These are phyloP conservation scores for Chloroclystis v-ata DNA, from an alignment of 2,888 invertebrate genomes.

Conservation along the genomic window DNA sequence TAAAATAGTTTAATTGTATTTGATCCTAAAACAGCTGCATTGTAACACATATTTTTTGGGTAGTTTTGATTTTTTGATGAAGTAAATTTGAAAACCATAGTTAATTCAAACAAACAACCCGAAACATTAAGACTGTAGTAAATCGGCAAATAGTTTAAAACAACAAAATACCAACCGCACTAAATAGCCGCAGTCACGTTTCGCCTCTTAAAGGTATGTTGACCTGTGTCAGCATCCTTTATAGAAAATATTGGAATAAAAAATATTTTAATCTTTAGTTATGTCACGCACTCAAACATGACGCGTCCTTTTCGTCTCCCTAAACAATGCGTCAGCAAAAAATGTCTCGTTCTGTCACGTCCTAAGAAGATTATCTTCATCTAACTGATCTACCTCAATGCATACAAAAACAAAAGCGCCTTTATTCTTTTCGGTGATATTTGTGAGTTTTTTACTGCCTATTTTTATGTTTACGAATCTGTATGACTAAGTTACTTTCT, in stretches of 20 bases:
- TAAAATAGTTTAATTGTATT: no score
- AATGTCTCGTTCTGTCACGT: slow-evolving; percentile 60
- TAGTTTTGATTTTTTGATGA: no score
- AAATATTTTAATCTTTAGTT: slow-evolving; percentile 21
- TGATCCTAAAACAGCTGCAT: no score
- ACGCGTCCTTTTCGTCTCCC: slow-evolving; percentile 39
- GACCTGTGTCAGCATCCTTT: slow-evolving; percentile 5
- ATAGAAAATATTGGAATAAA: slow-evolving; percentile 9
- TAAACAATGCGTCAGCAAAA: slow-evolving; percentile 67
- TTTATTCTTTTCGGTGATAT: background rate
- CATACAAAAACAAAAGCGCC: slow-evolving; percentile 48
- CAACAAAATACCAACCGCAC: background rate
- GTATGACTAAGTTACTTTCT: no score
- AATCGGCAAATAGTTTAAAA: no score
- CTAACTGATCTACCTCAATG: slow-evolving; percentile 55
- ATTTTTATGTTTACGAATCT: background rate
- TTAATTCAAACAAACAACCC: no score
- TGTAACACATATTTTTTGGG: no score
- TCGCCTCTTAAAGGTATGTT: slow-evolving; percentile 4
- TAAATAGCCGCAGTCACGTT: slow-evolving; percentile 2
- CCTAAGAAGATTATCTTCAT: slow-evolving; percentile 55
- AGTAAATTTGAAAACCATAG: no score
- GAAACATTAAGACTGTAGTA: no score
- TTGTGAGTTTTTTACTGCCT: background rate
- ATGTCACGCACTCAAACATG: slow-evolving; percentile 35